phyloP scores from a whole-genome alignment of 2,797 vertebrate species.

The Mormyrops boulengeri region DNA sequence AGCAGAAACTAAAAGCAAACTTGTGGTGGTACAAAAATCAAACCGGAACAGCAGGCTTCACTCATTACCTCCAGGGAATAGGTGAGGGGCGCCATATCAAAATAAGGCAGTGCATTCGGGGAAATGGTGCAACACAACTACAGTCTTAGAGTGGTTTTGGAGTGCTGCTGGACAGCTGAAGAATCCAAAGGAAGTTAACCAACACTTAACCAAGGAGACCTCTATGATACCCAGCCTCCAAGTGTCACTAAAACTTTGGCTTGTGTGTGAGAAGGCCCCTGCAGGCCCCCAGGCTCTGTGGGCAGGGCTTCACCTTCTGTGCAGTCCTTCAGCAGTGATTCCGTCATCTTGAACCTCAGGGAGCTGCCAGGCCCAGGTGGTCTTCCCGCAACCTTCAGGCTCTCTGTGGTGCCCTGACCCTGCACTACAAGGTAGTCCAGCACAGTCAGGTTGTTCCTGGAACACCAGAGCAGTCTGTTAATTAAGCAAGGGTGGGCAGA shows the following conservation, averaged over 20 bases:
- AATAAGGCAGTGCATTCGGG: background rate
- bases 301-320: conserved; percentile 74
- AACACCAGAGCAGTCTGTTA: background rate
- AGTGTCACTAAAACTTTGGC: background rate
- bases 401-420: conserved; percentile 87
- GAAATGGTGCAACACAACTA: background rate
- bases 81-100: background rate
- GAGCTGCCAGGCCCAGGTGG: conserved; percentile 81
- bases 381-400: conserved; percentile 82
- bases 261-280: background rate
- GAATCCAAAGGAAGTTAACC: background rate
- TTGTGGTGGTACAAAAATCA: background rate
- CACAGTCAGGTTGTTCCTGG: conserved; percentile 93
- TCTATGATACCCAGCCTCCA: background rate
- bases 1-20: background rate
- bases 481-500: background rate
- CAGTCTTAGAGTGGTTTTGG: background rate
- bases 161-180: background rate
- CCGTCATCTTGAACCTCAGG: conserved; percentile 95
- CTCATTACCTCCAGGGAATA: background rate
- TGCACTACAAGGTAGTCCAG: conserved; percentile 82
- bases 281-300: background rate
- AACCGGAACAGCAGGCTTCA: background rate
- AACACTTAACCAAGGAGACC: background rate
- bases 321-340: conserved; percentile 88